Conservation (phyloP, 1,140 invertebrate species). For the Spodoptera litura region DNA sequence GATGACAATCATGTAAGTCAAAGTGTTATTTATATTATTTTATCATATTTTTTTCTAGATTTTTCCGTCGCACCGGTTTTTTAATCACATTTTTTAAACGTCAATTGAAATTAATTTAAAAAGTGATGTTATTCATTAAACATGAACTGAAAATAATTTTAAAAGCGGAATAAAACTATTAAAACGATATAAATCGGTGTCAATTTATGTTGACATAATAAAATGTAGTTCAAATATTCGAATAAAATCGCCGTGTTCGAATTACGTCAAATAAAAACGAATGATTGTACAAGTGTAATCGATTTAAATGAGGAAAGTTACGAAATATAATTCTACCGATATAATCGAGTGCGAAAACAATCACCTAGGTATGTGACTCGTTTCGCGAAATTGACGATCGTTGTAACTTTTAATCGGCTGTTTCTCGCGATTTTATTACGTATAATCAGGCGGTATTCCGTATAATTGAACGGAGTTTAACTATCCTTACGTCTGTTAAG, state of each 20-base stretch:
- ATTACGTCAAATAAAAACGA: background rate
- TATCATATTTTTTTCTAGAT: background rate
- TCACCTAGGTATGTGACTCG: background rate
- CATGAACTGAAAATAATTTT: no score
- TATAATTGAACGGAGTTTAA: slow-evolving; percentile 9
- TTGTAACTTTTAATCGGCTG: slow-evolving; percentile 41
- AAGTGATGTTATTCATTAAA: background rate
- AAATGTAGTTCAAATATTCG: background rate
- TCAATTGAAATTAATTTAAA: background rate
- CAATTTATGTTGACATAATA: background rate
- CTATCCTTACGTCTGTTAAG: background rate
- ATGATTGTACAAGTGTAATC: background rate
- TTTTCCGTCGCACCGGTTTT: background rate
- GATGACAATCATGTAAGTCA: slow-evolving; percentile 46
- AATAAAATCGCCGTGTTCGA: background rate
- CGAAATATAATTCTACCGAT: background rate
- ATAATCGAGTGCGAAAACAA: slow-evolving; percentile 31
- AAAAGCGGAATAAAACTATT: background rate
- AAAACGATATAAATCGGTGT: background rate
- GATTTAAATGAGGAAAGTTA: background rate
- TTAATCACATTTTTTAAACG: background rate
- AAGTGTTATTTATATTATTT: slow-evolving; percentile 7
- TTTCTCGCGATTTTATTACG: slow-evolving; percentile 36
- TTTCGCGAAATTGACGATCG: slow-evolving; percentile 16
- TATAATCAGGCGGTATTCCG: background rate